Evolutionary conservation across 1,140 invertebrate genomes (phyloP).

Genomic region (Drosophila sulfurigaster): DNA sequence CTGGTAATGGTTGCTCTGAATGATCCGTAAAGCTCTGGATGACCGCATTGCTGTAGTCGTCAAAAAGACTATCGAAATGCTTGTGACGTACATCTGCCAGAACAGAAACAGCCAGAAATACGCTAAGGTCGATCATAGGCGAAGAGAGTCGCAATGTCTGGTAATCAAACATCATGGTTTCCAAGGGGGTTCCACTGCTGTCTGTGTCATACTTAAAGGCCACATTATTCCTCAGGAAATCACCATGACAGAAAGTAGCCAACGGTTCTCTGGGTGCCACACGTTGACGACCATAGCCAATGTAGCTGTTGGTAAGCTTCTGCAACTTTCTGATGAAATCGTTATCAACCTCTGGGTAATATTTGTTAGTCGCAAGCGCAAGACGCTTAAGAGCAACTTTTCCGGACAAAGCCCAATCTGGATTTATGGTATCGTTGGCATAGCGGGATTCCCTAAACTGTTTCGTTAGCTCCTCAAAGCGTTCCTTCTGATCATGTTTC

Average conservation of each 20-base stretch:
- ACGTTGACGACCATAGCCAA: slow-evolving; percentile 48
- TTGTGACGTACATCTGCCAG: slow-evolving; percentile 60
- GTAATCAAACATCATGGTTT: slow-evolving; percentile 83
- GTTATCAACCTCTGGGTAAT: slow-evolving; percentile 56
- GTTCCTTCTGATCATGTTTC: slow-evolving; percentile 44
- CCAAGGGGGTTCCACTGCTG: slow-evolving; percentile 50
- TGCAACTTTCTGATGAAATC: slow-evolving; percentile 61
- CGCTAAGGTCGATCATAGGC: slow-evolving; percentile 75
- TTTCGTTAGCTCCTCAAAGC: slow-evolving; percentile 21
- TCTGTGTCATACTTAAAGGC: slow-evolving; percentile 70
- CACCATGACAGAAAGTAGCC: slow-evolving; percentile 77
- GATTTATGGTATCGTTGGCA: slow-evolving; percentile 19
- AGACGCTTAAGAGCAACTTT: slow-evolving; percentile 31
- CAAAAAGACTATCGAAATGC: slow-evolving; percentile 73
- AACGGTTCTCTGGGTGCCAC: slow-evolving; percentile 70
- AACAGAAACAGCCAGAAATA: slow-evolving; percentile 64
- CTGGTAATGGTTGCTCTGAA: slow-evolving; percentile 48
- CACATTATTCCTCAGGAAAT: slow-evolving; percentile 81
- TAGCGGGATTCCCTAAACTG: slow-evolving; percentile 72
- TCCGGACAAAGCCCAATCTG: slow-evolving; percentile 28
- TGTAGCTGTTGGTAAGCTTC: slow-evolving; percentile 24
- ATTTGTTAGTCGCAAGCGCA: slow-evolving; percentile 26
- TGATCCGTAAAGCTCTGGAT: slow-evolving; percentile 47
- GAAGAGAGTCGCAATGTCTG: slow-evolving; percentile 75
- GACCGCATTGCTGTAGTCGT: slow-evolving; percentile 64